Base-by-base conservation (phyloP, 1,140 invertebrate genomes). In the Nautilus pompilius region DNA sequence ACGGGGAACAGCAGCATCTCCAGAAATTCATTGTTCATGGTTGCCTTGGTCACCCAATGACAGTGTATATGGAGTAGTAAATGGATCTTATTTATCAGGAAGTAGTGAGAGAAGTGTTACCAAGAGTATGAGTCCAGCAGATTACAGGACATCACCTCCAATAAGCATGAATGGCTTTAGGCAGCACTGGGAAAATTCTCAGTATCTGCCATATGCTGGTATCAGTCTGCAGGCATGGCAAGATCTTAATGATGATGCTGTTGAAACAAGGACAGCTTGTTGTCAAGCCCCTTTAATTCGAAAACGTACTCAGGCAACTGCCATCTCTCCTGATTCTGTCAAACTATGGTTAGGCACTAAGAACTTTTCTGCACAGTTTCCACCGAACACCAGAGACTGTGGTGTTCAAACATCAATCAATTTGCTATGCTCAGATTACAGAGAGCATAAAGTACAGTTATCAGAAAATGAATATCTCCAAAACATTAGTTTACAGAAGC, bases 301-400 rank as follows among this genome's bases (percentile, higher is more conserved):
- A 34, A 66, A 54, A 69, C 64, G 49, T 49, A 34, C 65, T 2
- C 66, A 67, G 45, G 67, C 69, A n/a, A 77, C 75, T 0, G 45
- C 60, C 15, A 68, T 77, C 8, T 77, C 77, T 5, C 77, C 75
- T 5, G 66, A 72, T 5, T 75, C 75, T 36, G 70, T 79, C 0
- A 76, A 68, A 3, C 65, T 78, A 10, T 79, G 77, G 77, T 69
- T 71, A 46, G 77, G 77, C 13, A 77, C 76, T n/a, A 79, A 73
- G 63, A 77, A 77, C 46, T 76, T 79, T 57, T 71, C 71, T 5
- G 67, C 74, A 5, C 77, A 79, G 68, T 79, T 79, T 57, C 77
- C 77, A n/a, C 77, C 77, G 28, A 33, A 58, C 33, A 74, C 76
- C 8, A 71, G 68, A 48, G 77, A 79, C 60, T 78, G 70, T 71